Conservation (phyloP, 2,113 vertebrate genomes). For the Microcebus tavaratra region DNA sequence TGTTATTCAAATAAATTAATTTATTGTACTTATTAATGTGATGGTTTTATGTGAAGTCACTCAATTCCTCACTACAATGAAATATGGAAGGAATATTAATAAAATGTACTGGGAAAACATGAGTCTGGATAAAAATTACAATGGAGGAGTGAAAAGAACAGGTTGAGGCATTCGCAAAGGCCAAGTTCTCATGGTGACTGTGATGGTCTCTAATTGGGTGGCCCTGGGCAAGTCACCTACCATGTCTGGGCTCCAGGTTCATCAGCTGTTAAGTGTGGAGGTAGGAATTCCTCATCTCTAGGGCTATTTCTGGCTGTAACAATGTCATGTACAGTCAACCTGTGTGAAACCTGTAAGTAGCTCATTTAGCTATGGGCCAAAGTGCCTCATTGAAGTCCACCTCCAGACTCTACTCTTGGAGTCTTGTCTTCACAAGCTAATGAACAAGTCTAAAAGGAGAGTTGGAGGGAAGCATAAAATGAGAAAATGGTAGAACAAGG, state of each 20-base stretch:
- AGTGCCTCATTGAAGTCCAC: not conserved
- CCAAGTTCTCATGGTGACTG: not conserved
- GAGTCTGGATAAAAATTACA: not conserved
- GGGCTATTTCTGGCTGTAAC: not conserved
- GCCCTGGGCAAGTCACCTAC: not conserved
- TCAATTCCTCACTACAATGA: not conserved
- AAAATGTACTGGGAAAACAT: not conserved
- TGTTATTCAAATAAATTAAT: not conserved
- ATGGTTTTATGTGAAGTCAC: not conserved
- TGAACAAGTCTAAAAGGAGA: constrained; percentile 1
- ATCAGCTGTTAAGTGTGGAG: not conserved
- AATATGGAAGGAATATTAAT: not conserved
- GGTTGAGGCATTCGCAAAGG: not conserved
- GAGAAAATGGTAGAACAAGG: constrained; percentile 40
- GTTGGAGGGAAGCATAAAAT: constrained; percentile 47
- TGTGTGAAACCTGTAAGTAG: not conserved
- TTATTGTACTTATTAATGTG: not conserved
- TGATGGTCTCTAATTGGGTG: not conserved
- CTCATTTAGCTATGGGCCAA: not conserved
- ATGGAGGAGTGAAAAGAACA: not conserved
- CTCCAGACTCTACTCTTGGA: not conserved
- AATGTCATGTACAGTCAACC: not conserved
- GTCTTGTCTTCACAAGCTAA: constrained; percentile 42
- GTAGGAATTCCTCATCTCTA: not conserved
- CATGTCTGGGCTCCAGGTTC: not conserved